These are phyloP conservation scores for Tuberolachnus salignus DNA, from an alignment of 2,888 invertebrate species.

Conservation along the genomic window DNA sequence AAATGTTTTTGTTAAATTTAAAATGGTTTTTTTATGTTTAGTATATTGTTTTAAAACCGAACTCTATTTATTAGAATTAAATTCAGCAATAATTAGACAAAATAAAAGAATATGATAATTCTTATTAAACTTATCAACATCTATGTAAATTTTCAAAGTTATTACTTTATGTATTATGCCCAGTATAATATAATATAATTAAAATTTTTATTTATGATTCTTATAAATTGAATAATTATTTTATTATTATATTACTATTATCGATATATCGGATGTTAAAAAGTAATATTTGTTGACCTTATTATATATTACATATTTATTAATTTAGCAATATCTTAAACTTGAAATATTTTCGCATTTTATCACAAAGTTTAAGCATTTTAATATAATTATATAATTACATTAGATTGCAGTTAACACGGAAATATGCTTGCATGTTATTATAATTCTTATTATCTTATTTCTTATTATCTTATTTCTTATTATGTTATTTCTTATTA, in stretches of 20 bases:
- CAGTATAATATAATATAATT: conserved; percentile 7
- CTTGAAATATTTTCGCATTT: conserved; percentile 8
- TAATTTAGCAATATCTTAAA: background rate
- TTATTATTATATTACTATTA: conserved; percentile 20
- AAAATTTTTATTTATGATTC: background rate
- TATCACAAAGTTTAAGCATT: conserved; percentile 9
- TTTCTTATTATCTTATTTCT: conserved; percentile 17
- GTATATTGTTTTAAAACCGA: conserved; percentile 7
- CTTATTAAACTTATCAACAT: conserved; percentile 17
- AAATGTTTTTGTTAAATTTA: too few relatives aligned
- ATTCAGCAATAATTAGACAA: conserved; percentile 24
- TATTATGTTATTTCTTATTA: conserved; percentile 28
- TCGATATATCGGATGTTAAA: background rate
- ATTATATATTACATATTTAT: conserved; percentile 19
- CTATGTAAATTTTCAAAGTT: background rate
- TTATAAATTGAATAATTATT: conserved; percentile 16
- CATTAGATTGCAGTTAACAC: conserved; percentile 15
- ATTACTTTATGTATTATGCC: background rate
- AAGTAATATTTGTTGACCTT: conserved; percentile 8
- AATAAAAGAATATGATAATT: conserved; percentile 1
- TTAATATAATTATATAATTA: conserved; percentile 8
- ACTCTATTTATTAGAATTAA: conserved; percentile 19
- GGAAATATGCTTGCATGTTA: conserved; percentile 10
- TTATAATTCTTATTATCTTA: background rate
- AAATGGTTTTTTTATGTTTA: too few relatives aligned